Base-by-base conservation (phyloP, 1,140 invertebrate genomes). In the Pogonognathellus flavescens region DNA sequence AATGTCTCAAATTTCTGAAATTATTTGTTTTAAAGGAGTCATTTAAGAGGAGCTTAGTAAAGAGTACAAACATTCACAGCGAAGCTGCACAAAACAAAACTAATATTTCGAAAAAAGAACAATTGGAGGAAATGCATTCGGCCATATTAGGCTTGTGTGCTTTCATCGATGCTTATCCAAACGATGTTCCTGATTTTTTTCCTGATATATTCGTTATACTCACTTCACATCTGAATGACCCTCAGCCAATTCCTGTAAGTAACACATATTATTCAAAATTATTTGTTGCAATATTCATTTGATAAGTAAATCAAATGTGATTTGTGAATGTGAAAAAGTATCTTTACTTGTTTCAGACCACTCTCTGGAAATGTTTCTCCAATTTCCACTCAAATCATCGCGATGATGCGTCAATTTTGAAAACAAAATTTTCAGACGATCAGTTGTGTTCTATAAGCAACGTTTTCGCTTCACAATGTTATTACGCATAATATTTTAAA, bases 321-420 rank as follows among this genome's bases (percentile, higher is more conserved):
- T n/a, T n/a, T n/a, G n/a, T n/a, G n/a, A n/a, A n/a, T n/a, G n/a
- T n/a, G n/a, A n/a, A n/a, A n/a, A n/a, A n/a, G n/a, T n/a, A n/a
- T 11, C 18, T 22, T 60, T 83, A 83, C 41, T 88, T 50, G 88
- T 90, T 90, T 49, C 90, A 93, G 93, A 90, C 93, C 83, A 97
- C 97, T 2, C 97, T 98, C 85, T 93, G 96, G 80, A 95, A 95
- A 89, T 95, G 96, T 9, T 90, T 99, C n/a, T 94, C 94, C 6
- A 95, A 98, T 90, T 98, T 98, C 91, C 94, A 96, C 87, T 92
- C 97, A 83, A 98, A 97, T 0, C 97, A 99, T 92, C 95, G 97
- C 89, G 96, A 97, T 89, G 96, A 95, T 90, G 98, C 97, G 97
- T 93, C 94, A 60, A 93, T 94, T 82, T 95, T 98, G 90, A 95